phyloP scores from a whole-genome alignment of 1,140 invertebrate species.

The Zaprionus taronus region DNA sequence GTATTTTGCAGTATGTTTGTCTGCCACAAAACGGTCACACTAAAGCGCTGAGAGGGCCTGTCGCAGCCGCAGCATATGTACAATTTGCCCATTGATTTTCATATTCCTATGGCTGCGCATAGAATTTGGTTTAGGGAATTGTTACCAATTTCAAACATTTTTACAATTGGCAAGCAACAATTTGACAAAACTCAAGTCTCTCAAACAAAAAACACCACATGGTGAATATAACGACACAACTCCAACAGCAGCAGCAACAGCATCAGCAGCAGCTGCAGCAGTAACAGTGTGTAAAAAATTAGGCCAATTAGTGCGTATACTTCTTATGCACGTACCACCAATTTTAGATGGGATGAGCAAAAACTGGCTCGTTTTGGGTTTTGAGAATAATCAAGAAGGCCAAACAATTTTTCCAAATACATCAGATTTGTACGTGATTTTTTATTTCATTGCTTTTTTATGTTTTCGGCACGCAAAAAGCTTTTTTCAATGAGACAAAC shows the following conservation, averaged over 20 bases:
- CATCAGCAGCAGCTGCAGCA: conserved; percentile 1
- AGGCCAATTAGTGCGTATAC: conserved; percentile 55
- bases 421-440: conserved; percentile 43
- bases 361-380: conserved; percentile 18
- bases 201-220: background rate
- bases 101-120: conserved; percentile 31
- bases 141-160: conserved; percentile 3
- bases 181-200: background rate
- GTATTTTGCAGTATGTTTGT: conserved; percentile 65
- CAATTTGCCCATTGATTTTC: conserved; percentile 61
- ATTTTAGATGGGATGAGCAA: conserved; percentile 12
- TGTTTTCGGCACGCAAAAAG: conserved; percentile 49
- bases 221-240: background rate
- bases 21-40: conserved; percentile 52
- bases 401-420: conserved; percentile 11
- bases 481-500: conserved; percentile 18
- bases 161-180: conserved; percentile 4
- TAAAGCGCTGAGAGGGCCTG: conserved; percentile 36
- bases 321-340: conserved; percentile 13
- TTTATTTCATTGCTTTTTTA: conserved; percentile 42
- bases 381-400: conserved; percentile 27
- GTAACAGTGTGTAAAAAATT: conserved; percentile 47
- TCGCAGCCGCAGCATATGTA: conserved; percentile 18
- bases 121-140: conserved; percentile 18
- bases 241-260: background rate